Percentiles rank a stretch among this genome's conserved stretches.
Evolutionary conservation across 2,888 invertebrate genomes (phyloP).

Genomic region (Koerneria pararmatus): DNA sequence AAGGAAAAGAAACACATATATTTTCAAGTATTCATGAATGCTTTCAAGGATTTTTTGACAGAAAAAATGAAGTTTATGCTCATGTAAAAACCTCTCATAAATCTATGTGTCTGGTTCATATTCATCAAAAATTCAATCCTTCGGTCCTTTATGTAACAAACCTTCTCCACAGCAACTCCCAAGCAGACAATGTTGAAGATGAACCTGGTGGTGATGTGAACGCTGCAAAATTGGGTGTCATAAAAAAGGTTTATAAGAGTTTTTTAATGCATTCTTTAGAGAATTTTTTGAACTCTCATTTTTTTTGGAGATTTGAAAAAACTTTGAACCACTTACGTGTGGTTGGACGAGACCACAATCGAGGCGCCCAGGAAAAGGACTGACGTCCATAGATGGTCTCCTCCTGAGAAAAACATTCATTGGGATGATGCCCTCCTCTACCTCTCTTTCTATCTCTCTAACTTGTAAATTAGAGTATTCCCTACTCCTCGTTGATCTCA

Average conservation of each 20-base stretch:
- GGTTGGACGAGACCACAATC: constrained; percentile 45
- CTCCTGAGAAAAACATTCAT: constrained; percentile 29
- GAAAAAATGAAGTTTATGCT: no score
- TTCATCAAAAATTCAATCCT: not conserved
- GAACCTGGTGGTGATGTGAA: constrained; percentile 45
- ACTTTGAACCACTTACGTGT: constrained; percentile 30
- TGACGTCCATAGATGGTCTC: constrained; percentile 55
- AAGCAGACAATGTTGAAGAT: constrained; percentile 45
- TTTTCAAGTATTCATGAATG: no score
- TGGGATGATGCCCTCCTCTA: no score
- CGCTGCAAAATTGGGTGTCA: constrained; percentile 33
- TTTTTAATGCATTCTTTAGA: no score
- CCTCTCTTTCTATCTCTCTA: no score
- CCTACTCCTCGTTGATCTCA: no score
- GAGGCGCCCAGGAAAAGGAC: constrained; percentile 50
- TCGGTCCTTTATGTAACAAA: not conserved
- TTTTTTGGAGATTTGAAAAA: not conserved
- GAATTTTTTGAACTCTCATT: not conserved
- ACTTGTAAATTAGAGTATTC: no score
- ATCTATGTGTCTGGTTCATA: not conserved
- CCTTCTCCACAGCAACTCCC: constrained; percentile 50
- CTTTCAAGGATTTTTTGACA: no score
- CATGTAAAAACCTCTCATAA: no score
- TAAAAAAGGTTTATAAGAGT: no score
- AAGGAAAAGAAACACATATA: no score